Evolutionary conservation across 2,888 invertebrate species (phyloP), one percentile per base, ranked within the genome.

Genomic region (Adelphocoris suturalis): DNA sequence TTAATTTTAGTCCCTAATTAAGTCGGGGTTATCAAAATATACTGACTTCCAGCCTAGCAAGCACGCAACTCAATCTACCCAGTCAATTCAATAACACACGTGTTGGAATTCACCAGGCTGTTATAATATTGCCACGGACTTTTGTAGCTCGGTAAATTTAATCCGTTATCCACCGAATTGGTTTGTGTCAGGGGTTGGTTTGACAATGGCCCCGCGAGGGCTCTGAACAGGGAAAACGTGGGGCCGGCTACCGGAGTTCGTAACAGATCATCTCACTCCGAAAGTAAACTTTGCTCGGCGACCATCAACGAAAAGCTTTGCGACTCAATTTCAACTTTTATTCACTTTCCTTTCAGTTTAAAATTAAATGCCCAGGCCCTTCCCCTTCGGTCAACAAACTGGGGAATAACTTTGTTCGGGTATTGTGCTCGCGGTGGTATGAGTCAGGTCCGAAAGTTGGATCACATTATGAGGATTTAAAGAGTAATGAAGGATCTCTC

Each of bases 321-420:
- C 68, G 68, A 68, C 68, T 68, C 68, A 68, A 68, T 68, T 68
- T 68, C 68, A 68, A 68, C 68, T 68, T 68, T 68, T 68, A 68
- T 68, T 68, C 68, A 68, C 68, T 68, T 68, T 68, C 12, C 68
- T 23, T 68, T 68, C 68, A 68, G 68, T 68, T 68, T 68, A 68
- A 68, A 68, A 68, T 68, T 23, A 68, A 68, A 68, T 23, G 68
- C 68, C 27, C 19, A 11, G 68, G 27, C 23, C n/a, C n/a, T 16
- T n/a, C 61, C 68, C 68, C 23, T 7, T 68, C 19, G 23, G 68
- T 23, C 68, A 12, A 13, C 23, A 14, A 57, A 57, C 57, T 57
- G 57, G 57, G 7, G 37, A 68, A 27, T 27, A 68, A 68, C 68
- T 68, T 23, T 68, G 68, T 68, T 23, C 68, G 27, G 19, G 68